A percentile compares a stretch with the other conserved stretches of the same genome.
Conservation (phyloP, 2,113 vertebrate species). For the Physeter macrocephalus region DNA sequence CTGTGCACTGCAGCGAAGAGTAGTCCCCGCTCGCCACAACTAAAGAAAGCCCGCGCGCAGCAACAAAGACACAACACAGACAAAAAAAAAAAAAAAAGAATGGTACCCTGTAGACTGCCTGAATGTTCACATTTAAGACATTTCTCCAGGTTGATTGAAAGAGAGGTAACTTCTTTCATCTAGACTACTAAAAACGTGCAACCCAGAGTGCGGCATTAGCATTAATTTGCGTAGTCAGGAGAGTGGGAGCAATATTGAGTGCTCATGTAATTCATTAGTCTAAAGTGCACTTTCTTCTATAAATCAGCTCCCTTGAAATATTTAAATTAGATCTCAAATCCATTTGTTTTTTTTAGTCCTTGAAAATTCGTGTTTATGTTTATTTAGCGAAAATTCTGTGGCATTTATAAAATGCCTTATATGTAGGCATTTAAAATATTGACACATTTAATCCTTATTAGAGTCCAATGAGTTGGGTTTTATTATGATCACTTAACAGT, state of each 20-base stretch:
- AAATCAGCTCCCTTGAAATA: background rate
- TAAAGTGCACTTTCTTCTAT: background rate
- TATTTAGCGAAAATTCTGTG: background rate
- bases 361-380: background rate
- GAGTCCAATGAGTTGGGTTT: background rate
- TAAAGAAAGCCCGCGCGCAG: no score
- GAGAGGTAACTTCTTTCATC: background rate
- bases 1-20: no score
- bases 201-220: background rate
- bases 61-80: no score
- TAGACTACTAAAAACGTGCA: background rate
- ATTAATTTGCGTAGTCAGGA: background rate
- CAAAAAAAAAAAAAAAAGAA: background rate
- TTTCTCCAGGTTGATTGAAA: background rate
- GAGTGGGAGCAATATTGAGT: background rate
- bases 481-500: background rate
- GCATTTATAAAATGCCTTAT: background rate
- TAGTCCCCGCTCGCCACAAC: no score
- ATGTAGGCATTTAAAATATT: background rate
- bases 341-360: background rate
- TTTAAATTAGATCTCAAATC: background rate
- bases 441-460: background rate
- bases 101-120: background rate
- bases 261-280: background rate
- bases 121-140: background rate